A percentile compares a stretch with the other conserved stretches of the same genome.
phyloP scores from a whole-genome alignment of 2,113 vertebrate genomes.

The Leptobrachium leishanense region DNA sequence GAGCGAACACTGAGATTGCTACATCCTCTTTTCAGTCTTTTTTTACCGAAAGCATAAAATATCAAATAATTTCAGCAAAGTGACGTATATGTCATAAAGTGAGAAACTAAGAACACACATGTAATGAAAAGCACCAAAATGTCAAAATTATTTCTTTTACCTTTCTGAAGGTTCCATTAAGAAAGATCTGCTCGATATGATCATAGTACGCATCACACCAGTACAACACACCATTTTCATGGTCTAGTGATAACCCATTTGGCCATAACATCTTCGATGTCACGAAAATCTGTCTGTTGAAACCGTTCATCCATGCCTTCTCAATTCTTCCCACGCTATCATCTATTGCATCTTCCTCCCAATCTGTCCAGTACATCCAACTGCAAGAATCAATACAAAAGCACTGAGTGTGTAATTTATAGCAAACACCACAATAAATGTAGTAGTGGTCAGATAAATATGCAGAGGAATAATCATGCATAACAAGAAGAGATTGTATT shows the following conservation, averaged over 20 bases:
- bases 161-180: slow-evolving; percentile 93
- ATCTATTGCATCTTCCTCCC: slow-evolving; percentile 97
- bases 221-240: slow-evolving; percentile 81
- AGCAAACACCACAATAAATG: not conserved
- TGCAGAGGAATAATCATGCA: no score
- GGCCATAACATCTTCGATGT: slow-evolving; percentile 98
- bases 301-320: slow-evolving; percentile 97
- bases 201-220: slow-evolving; percentile 99
- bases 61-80: no score
- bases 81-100: no score
- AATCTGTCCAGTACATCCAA: slow-evolving; percentile 99
- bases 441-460: not conserved
- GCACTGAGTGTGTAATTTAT: not conserved
- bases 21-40: no score
- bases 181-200: slow-evolving; percentile 93
- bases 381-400: slow-evolving; percentile 63
- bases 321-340: slow-evolving; percentile 96
- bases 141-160: slow-evolving; percentile 63
- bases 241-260: slow-evolving; percentile 93
- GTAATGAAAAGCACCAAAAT: no score
- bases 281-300: slow-evolving; percentile 87
- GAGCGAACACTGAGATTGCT: no score
- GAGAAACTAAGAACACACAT: no score
- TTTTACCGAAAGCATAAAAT: no score
- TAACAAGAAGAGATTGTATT: no score